Percentiles rank a stretch among this genome's conserved stretches.
These are phyloP conservation scores for Schizothorax lantsangensis DNA, from an alignment of 2,797 vertebrate genomes.

Conservation along the genomic window DNA sequence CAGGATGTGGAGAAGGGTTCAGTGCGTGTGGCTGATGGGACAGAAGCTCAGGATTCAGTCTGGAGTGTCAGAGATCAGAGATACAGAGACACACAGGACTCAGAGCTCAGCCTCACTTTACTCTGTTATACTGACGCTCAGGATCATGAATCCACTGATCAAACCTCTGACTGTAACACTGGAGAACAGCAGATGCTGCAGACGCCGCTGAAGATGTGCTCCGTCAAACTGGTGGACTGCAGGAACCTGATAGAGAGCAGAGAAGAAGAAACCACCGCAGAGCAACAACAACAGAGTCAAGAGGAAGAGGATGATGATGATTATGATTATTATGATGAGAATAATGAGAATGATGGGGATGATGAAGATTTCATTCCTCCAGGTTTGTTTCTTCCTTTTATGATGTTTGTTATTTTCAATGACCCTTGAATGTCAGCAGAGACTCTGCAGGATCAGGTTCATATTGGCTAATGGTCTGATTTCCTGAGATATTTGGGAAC, in stretches of 20 bases:
- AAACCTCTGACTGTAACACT: conserved; percentile 1
- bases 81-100: background rate
- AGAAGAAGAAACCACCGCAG: background rate
- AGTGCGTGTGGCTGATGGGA: background rate
- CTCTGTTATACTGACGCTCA: conserved; percentile 19
- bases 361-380: background rate
- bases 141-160: conserved; percentile 5
- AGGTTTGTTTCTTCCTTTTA: background rate
- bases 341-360: too few relatives aligned
- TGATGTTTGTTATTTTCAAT: background rate
- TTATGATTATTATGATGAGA: background rate
- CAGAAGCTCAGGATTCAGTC: conserved; percentile 1
- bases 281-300: background rate
- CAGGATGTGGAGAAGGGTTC: background rate
- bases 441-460: background rate
- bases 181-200: conserved; percentile 4
- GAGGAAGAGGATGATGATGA: background rate
- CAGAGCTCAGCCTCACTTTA: conserved; percentile 17
- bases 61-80: background rate
- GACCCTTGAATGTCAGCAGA: background rate
- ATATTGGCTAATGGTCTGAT: background rate
- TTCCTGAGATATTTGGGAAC: background rate
- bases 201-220: background rate
- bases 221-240: conserved; percentile 3
- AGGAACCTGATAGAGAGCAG: background rate